Percentiles rank a stretch among this genome's conserved stretches.
Conservation (phyloP, 2,797 vertebrate genomes). For the Hybognathus amarus region DNA sequence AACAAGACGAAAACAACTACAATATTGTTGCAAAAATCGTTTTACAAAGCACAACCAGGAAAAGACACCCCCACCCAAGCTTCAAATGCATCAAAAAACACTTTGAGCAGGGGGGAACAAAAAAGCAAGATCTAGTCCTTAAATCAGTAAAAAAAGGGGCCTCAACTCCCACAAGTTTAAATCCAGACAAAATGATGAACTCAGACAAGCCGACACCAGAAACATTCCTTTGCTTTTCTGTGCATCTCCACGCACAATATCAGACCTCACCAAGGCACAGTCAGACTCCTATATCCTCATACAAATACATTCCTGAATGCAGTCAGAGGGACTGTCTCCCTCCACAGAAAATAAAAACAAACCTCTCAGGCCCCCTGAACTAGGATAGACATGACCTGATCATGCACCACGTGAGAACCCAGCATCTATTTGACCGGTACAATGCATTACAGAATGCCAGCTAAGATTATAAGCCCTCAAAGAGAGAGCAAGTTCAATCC, state of each 20-base stretch:
- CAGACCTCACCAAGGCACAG: conserved; percentile 78
- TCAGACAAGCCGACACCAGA: conserved; percentile 72
- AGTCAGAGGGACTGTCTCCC: conserved; percentile 53
- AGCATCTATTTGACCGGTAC: conserved; percentile 47
- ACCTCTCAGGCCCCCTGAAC: conserved; percentile 10
- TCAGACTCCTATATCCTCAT: conserved; percentile 65
- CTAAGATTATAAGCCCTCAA: conserved; percentile 47
- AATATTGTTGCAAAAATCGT: conserved; percentile 53
- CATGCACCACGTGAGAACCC: conserved; percentile 60
- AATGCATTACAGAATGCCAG: conserved; percentile 54
- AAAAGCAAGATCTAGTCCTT: conserved; percentile 61
- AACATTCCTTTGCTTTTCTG: conserved; percentile 72
- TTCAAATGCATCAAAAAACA: conserved; percentile 60
- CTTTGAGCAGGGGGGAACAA: conserved; percentile 57
- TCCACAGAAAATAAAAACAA: conserved; percentile 52
- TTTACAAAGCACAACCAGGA: conserved; percentile 56
- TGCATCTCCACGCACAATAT: conserved; percentile 60
- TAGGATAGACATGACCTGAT: conserved; percentile 52
- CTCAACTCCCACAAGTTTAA: conserved; percentile 60
- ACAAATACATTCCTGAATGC: conserved; percentile 67
- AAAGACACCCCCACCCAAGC: conserved; percentile 48
- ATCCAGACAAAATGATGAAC: conserved; percentile 69
- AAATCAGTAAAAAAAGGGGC: conserved; percentile 65
- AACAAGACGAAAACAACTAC: conserved; percentile 57
- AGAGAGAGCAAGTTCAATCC: conserved; percentile 16